Conservation (phyloP, 2,888 invertebrate species). For the Hedya salicella region DNA sequence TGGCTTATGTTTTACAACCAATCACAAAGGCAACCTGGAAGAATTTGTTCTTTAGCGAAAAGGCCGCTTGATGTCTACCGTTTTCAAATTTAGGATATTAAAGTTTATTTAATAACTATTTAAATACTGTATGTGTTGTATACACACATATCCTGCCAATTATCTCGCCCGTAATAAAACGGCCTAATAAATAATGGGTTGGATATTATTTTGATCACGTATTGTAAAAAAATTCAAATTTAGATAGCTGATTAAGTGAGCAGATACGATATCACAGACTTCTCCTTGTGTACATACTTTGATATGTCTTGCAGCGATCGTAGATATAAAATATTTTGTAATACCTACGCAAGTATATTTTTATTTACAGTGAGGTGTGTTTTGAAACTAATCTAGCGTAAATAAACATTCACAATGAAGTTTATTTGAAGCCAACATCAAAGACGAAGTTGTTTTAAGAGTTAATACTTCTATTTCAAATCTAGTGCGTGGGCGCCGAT, state of each 20-base stretch:
- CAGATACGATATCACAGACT: constrained; percentile 15
- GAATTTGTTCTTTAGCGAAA: too few relatives aligned
- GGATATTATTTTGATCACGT: constrained; percentile 16
- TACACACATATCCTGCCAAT: too few relatives aligned
- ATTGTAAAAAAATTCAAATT: constrained; percentile 2
- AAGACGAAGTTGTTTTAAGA: constrained; percentile 43
- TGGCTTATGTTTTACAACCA: too few relatives aligned
- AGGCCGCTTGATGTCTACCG: too few relatives aligned
- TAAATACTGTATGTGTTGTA: too few relatives aligned
- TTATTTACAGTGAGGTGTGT: constrained; percentile 37
- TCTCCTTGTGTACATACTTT: constrained; percentile 14
- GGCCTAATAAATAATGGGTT: not conserved
- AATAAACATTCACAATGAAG: constrained; percentile 43
- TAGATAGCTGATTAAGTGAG: not conserved
- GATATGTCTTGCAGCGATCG: constrained; percentile 29
- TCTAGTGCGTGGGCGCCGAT: constrained; percentile 36
- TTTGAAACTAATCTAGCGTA: constrained; percentile 39
- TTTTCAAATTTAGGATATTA: too few relatives aligned
- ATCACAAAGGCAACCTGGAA: too few relatives aligned
- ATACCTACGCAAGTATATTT: constrained; percentile 29
- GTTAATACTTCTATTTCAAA: constrained; percentile 42
- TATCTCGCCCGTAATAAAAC: too few relatives aligned
- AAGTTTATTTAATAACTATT: too few relatives aligned
- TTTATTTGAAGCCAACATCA: constrained; percentile 42
- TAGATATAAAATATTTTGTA: constrained; percentile 39